Evolutionary conservation across 2,888 invertebrate genomes (phyloP).

Genomic region (Furcula furcula): DNA sequence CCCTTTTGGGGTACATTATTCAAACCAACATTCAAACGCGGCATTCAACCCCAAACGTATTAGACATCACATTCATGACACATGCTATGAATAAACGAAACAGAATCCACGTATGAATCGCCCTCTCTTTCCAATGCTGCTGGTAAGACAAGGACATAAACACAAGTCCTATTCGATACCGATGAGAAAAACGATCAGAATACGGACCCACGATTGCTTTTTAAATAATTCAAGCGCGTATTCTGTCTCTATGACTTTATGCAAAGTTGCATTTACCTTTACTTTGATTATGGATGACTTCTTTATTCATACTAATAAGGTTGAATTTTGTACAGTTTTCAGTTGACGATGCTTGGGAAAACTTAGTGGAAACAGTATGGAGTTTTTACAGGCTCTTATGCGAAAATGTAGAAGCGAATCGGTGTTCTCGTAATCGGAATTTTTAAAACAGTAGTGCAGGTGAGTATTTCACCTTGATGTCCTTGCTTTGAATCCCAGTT

Average conservation of each 20-base stretch:
- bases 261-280: conserved; percentile 27
- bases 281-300: conserved; percentile 8
- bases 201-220: conserved; percentile 75
- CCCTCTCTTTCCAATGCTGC: conserved; percentile 36
- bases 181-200: conserved; percentile 77
- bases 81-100: conserved; percentile 57
- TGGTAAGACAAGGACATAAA: conserved; percentile 34
- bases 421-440: conserved; percentile 36
- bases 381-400: conserved; percentile 77
- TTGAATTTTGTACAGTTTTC: conserved; percentile 16
- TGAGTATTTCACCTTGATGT: no score
- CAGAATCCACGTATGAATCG: conserved; percentile 37
- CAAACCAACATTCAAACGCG: conserved; percentile 46
- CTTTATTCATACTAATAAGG: conserved; percentile 28
- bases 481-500: no score
- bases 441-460: conserved; percentile 31
- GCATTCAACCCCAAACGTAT: conserved; percentile 58
- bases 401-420: conserved; percentile 76
- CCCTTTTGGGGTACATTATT: conserved; percentile 45
- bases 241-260: conserved; percentile 58
- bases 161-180: conserved; percentile 55
- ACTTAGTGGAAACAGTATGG: conserved; percentile 48
- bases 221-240: conserved; percentile 77
- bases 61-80: conserved; percentile 62
- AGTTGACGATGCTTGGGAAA: conserved; percentile 2